Evolutionary conservation across 2,888 invertebrate genomes (phyloP), one percentile per base, ranked within the genome.

Genomic region (Cantharis lateralis): DNA sequence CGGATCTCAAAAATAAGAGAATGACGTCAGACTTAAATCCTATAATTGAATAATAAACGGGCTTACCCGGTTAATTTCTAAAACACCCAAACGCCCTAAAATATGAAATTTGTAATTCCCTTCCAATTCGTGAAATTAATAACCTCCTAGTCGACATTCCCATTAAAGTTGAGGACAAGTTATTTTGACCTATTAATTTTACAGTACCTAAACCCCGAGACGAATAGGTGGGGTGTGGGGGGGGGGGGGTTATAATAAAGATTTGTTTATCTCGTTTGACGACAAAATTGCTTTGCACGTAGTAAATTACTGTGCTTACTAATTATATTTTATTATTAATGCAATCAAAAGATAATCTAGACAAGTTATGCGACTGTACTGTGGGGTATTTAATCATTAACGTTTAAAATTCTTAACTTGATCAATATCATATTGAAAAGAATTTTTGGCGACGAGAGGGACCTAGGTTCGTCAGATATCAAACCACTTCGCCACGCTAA

Each of bases 281-380:
- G 48, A 62, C 61, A 68, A 73, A 69, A 73, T 73, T 73, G 69
- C 73, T 69, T 69, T 69, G 68, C 68, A 68, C 73, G 20, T 24
- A 62, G 68, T 73, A 69, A 73, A 68, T 68, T 68, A 63, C 72
- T 61, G 28, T 68, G 62, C 68, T 73, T 73, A 73, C 68, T 73
- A 73, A 73, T 73, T 73, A 73, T 62, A 62, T 73, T 69, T 18
- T 63, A 73, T 73, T 73, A 73, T 73, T 69, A 68, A 73, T 73
- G 73, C 73, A 73, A 73, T 73, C 73, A 68, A 63, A 73, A 68
- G 73, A 62, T 73, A 73, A 73, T 73, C 73, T 73, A 26, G 68
- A 63, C 28, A 48, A 48, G 18, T 64, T 28, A 26, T 68, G 61
- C 68, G 66, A 64, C 48, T 69, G 68, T 68, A 64, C 64, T 18